These are phyloP conservation scores for Cartodere bifasciata DNA, from an alignment of 2,888 invertebrate genomes.

Conservation along the genomic window DNA sequence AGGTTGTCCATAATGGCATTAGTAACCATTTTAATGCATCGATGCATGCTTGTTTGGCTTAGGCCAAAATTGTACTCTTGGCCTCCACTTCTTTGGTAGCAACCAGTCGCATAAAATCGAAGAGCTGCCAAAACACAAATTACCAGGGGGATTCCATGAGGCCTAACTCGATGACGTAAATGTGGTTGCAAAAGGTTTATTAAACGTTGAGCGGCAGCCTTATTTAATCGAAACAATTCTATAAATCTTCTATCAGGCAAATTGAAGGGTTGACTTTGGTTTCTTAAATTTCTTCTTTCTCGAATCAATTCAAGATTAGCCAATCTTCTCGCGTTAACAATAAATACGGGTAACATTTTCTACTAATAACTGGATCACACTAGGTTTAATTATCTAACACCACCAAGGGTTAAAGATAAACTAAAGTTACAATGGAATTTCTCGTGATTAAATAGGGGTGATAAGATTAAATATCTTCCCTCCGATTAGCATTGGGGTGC, in stretches of 20 bases:
- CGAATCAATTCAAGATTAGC: too few species aligned
- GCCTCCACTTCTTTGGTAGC: constrained; percentile 9
- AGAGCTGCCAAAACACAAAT: constrained; percentile 6
- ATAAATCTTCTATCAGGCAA: constrained; percentile 5
- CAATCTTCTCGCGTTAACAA: too few species aligned
- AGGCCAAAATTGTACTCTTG: constrained; percentile 6
- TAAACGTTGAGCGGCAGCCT: constrained; percentile 1
- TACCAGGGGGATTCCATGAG: constrained; percentile 1
- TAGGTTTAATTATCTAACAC: too few species aligned
- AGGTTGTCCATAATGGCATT: constrained; percentile 2
- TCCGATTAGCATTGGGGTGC: too few species aligned
- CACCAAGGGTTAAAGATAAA: too few species aligned
- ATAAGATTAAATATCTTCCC: too few species aligned
- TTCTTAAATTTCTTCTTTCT: constrained; percentile 6
- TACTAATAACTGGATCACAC: too few species aligned
- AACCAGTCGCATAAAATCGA: constrained; percentile 6
- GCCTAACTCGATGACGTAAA: constrained; percentile 4
- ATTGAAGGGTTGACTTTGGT: constrained; percentile 6
- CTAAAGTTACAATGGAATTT: too few species aligned
- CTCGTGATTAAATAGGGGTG: too few species aligned
- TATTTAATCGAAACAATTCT: constrained; percentile 5
- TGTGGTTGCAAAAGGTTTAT: constrained; percentile 2
- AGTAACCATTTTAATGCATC: constrained; percentile 6
- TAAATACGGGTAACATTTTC: too few species aligned
- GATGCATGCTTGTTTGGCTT: constrained; percentile 9